Conservation (phyloP, 2,113 vertebrate species). For the Seriola rivoliana region DNA sequence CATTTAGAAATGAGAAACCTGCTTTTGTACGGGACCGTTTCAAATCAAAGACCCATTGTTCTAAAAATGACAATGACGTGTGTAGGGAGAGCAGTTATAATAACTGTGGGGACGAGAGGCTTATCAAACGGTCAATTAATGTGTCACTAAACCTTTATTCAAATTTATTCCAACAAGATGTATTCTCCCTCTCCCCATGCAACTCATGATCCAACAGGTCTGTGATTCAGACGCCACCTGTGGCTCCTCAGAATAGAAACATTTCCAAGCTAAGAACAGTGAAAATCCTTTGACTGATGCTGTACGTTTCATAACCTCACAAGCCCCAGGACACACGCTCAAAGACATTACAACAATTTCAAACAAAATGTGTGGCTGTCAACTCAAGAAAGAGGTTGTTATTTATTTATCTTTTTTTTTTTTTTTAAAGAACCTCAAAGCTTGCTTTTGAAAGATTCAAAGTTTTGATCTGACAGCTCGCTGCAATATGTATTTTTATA, state of each 20-base stretch:
- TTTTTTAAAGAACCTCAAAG: constrained; percentile 30
- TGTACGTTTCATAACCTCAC: constrained; percentile 34
- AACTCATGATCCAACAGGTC: constrained; percentile 18
- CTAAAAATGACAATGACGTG: neutral
- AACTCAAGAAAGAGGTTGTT: constrained; percentile 8
- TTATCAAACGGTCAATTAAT: neutral
- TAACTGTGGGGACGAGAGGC: neutral
- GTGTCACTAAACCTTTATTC: constrained; percentile 14
- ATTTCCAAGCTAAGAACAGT: constrained; percentile 32
- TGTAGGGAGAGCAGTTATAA: too few relatives aligned
- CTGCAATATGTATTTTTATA: constrained; percentile 31
- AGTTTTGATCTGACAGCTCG: constrained; percentile 45
- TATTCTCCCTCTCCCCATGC: neutral
- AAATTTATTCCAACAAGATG: neutral
- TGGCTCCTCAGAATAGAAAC: constrained; percentile 42
- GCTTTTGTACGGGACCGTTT: too few relatives aligned
- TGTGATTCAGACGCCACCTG: constrained; percentile 41
- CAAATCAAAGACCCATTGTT: too few relatives aligned
- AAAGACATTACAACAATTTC: constrained; percentile 37
- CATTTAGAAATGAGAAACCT: too few relatives aligned
- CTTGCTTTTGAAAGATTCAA: constrained; percentile 40
- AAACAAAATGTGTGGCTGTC: constrained; percentile 45
- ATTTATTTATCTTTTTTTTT: constrained; percentile 1
- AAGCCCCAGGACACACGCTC: constrained; percentile 29
- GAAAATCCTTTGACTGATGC: constrained; percentile 15